Base-by-base conservation (phyloP, 2,113 vertebrate species). In the Danio rerio region DNA sequence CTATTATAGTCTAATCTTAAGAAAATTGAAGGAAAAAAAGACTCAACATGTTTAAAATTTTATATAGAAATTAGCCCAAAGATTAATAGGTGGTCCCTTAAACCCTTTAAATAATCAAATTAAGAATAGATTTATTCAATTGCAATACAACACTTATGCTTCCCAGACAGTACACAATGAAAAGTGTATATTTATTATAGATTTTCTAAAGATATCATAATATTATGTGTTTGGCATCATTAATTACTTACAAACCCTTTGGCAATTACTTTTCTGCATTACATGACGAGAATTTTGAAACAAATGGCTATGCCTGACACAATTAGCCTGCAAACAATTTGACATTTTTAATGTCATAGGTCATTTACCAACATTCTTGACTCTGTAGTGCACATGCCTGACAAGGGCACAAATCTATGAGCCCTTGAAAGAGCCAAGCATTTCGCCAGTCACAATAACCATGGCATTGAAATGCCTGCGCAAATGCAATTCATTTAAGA, bases 381-480 rank as follows among this genome's bases (percentile, higher is more conserved):
- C 12, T 62, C 12, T 40, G n/a, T n/a, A 50, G 47, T 5, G 40
- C 56, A 76, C 12, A 50, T 77, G 74, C 1, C 31, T 62, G 12
- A 62, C 18, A 31, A 7, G 5, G 18, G 5, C 2, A 61, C 9
- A n/a, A 50, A 62, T 15, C 58, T 16, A 4, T 49, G 2, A 62
- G 74, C 21, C 58, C 74, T 77, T 77, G 58, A 45, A 75, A 56
- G 15, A 50, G 20, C 7, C 74, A 49, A 62, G 7, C 53, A 18
- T 20, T 73, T n/a, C 18, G 7, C 20, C 45, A 62, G 13, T 5
- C 6, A 20, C 8, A 56, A 43, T 45, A 42, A 13, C 45, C 16
- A 7, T 47, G 53, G 55, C 40, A 75, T 8, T 43, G 5, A 72
- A 10, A 8, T 16, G 50, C 21, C 55, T 75, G 73, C 40, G 55